Evolutionary conservation across 2,113 vertebrate genomes (phyloP).

Genomic region (Marmota flaviventris): DNA sequence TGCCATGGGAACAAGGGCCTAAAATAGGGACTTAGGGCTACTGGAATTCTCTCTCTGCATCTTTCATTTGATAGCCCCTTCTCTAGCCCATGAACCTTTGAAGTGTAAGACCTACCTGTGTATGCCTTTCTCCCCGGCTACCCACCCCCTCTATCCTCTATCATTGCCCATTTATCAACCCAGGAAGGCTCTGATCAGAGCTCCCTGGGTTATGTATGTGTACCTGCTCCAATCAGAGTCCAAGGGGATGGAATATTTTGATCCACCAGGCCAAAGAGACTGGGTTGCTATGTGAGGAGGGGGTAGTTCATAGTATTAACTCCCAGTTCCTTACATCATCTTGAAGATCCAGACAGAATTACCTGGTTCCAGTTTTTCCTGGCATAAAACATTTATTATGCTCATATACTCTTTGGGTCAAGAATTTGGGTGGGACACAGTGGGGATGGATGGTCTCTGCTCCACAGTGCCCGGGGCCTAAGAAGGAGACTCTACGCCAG

Average conservation of each 20-base stretch:
- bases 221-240: background rate
- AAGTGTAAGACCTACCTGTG: background rate
- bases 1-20: background rate
- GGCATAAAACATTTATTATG: slow-evolving; percentile 8
- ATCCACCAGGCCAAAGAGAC: background rate
- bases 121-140: too few species aligned
- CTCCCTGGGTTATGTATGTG: background rate
- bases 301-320: background rate
- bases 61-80: background rate
- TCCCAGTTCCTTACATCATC: background rate
- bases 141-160: accelerated
- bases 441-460: background rate
- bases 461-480: background rate
- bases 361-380: background rate
- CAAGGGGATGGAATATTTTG: background rate
- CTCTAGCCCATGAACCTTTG: background rate
- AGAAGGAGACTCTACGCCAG: background rate
- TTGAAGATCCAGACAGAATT: background rate
- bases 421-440: background rate
- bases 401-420: slow-evolving; percentile 30
- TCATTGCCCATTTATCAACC: background rate
- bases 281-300: background rate
- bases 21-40: background rate
- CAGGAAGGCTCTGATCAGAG: background rate
- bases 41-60: background rate